Conservation (phyloP, 2,888 invertebrate genomes). For the Cantharis rustica region DNA sequence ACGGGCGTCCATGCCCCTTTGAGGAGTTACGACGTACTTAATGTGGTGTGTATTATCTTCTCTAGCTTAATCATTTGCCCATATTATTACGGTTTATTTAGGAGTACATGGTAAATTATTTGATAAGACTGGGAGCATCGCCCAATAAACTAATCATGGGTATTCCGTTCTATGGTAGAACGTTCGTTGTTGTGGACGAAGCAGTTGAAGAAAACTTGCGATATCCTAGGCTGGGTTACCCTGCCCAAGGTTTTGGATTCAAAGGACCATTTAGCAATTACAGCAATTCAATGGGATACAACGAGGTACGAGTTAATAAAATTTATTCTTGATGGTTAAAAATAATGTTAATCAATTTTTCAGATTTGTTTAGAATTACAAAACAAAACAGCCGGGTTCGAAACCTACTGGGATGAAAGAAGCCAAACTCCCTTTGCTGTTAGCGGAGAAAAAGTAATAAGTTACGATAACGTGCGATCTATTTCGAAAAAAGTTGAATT, state of each 20-base stretch:
- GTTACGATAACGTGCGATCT: slow-evolving; percentile 78
- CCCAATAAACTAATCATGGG: slow-evolving; percentile 81
- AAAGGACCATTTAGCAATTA: slow-evolving; percentile 65
- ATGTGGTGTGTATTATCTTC: slow-evolving; percentile 62
- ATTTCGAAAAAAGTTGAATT: slow-evolving; percentile 74
- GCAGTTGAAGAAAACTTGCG: slow-evolving; percentile 20
- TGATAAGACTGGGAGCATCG: slow-evolving; percentile 74
- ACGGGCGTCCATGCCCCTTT: slow-evolving; percentile 83
- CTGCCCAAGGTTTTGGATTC: slow-evolving; percentile 67
- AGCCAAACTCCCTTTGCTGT: slow-evolving; percentile 68
- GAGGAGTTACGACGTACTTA: slow-evolving; percentile 63
- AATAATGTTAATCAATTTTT: slow-evolving; percentile 2
- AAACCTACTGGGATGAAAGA: slow-evolving; percentile 67
- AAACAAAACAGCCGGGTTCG: slow-evolving; percentile 58
- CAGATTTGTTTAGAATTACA: slow-evolving; percentile 69
- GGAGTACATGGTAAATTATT: slow-evolving; percentile 79
- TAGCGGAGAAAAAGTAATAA: slow-evolving; percentile 68
- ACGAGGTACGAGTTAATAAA: slow-evolving; percentile 65
- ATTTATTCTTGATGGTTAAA: neutral
- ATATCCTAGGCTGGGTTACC: slow-evolving; percentile 59
- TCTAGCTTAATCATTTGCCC: neutral
- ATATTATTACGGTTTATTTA: slow-evolving; percentile 47
- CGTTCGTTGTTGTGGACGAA: slow-evolving; percentile 64
- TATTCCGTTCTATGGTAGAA: slow-evolving; percentile 82
- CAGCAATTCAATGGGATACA: slow-evolving; percentile 70